Evolutionary conservation across 1,140 invertebrate species (phyloP), one percentile per base, ranked within the genome.

Genomic region (Pseudomyrmex sp.): DNA sequence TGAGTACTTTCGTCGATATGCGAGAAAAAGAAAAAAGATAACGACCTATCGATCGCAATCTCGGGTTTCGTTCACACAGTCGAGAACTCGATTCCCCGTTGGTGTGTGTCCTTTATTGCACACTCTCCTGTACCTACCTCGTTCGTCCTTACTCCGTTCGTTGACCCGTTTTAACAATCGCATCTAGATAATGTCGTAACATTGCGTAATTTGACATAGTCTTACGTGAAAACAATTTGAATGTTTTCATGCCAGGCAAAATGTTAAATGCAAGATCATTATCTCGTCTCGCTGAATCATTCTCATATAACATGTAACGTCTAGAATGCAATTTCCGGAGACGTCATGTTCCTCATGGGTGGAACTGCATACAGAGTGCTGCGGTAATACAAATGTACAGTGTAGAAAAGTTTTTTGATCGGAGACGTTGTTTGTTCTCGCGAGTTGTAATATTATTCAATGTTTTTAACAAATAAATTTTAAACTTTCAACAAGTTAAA

Each of bases 21-120:
- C 20, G 50, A 61, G 54, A 59, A 20, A n/a, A 50, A 79, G 13
- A 70, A 70, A 70, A 44, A 59, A 80, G 20, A 72, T 59, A 72
- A 72, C 54, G 76, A 80, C 76, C 23, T 80, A 80, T 80, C 66
- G 76, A 80, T 80, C 76, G 54, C 54, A 72, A 80, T 61, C 76
- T 59, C 66, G 66, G 20, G 76, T 54, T 56, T 72, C 56, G 54
- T 80, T 80, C 54, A 54, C 12, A 79, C 56, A 20, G 15, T 58
- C 20, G 20, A 79, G 52, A 79, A 79, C 20, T 70, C 66, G 76
- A 70, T 80, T 70, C 76, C 66, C 76, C 70, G 76, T 80, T 80
- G 35, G 35, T 35, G 35, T 35, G 76, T 66, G 76, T 46, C 76
- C 72, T 80, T 80, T 80, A 80, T 80, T 72, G 59, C 76, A 61